phyloP scores from a whole-genome alignment of 2,797 vertebrate species.

The Lepus oiostolus region DNA sequence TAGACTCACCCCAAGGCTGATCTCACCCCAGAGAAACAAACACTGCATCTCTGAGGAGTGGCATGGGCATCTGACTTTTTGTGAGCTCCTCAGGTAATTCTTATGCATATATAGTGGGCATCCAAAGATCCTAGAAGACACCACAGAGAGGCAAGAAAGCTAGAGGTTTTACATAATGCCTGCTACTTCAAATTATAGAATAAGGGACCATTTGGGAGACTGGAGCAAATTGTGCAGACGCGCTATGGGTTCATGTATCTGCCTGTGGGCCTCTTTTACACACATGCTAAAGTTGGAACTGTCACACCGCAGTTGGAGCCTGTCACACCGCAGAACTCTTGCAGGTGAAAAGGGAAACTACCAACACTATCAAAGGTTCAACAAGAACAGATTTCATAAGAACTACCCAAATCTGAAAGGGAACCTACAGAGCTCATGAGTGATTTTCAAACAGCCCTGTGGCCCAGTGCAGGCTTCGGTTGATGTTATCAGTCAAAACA shows the following conservation, averaged over 20 bases:
- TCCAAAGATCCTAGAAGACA: background rate
- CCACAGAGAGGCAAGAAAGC: conserved; percentile 3
- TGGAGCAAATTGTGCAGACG: background rate
- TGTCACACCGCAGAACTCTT: conserved; percentile 2
- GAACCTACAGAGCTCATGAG: background rate
- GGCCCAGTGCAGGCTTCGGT: background rate
- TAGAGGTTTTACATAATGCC: background rate
- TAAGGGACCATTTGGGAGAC: conserved; percentile 29
- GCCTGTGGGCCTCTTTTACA: background rate
- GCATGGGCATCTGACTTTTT: background rate
- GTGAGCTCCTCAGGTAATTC: background rate
- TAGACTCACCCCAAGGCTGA: background rate
- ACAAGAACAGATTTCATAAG: background rate
- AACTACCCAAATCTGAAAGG: conserved; percentile 58
- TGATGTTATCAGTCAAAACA: background rate
- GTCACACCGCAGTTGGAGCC: background rate
- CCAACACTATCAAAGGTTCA: background rate
- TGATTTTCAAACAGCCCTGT: background rate
- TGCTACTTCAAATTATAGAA: background rate
- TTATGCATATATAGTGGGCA: background rate
- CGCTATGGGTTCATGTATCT: background rate
- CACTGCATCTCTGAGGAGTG: background rate
- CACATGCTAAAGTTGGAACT: background rate
- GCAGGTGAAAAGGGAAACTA: conserved; percentile 45
- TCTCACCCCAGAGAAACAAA: background rate